phyloP scores from a whole-genome alignment of 2,797 vertebrate genomes.

The Danionella dracula region DNA sequence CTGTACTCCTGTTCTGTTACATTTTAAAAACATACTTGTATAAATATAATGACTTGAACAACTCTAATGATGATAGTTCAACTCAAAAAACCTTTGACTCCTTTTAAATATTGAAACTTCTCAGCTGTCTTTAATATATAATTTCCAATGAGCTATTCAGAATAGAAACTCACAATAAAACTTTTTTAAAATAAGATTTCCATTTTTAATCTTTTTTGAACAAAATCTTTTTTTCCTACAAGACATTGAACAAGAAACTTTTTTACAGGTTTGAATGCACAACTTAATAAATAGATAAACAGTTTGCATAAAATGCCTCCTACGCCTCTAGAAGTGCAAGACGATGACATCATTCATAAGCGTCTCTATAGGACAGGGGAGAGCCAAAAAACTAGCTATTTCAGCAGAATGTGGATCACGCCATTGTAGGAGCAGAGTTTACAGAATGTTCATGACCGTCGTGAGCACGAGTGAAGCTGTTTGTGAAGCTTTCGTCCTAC shows the following conservation, averaged over 20 bases:
- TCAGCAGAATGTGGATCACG: background rate
- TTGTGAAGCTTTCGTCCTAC: constrained; percentile 54
- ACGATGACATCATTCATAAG: background rate
- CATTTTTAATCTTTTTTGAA: background rate
- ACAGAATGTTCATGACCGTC: constrained; percentile 24
- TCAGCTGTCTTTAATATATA: no score
- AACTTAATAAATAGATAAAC: constrained; percentile 58
- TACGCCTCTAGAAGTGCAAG: constrained; percentile 1
- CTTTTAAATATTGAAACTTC: no score
- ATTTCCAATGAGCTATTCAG: no score
- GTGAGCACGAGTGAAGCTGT: background rate
- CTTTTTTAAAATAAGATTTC: constrained; percentile 20
- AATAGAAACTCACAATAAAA: background rate
- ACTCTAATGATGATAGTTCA: no score
- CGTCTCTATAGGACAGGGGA: background rate
- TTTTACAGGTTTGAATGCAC: constrained; percentile 26
- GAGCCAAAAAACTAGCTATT: background rate
- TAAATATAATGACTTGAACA: no score
- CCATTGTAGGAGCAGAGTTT: background rate
- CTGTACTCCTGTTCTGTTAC: no score
- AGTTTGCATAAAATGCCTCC: constrained; percentile 36
- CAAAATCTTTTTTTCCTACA: background rate
- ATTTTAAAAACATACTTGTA: no score
- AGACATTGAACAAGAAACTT: background rate
- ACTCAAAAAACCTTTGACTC: no score